Conservation (phyloP, 2,797 vertebrate genomes). For the Xenopus petersii region DNA sequence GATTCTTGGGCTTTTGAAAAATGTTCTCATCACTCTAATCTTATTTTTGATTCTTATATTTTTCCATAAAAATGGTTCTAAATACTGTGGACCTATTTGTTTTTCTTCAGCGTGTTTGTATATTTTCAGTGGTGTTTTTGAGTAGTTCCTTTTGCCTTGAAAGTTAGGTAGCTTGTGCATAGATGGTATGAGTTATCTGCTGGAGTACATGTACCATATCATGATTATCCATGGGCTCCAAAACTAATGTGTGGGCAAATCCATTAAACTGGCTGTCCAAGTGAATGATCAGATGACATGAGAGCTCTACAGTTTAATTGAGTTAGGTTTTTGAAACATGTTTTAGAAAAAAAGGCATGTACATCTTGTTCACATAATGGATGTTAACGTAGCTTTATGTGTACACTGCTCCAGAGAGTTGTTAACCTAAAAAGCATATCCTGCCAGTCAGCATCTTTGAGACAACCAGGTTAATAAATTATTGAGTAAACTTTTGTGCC, state of each 20-base stretch:
- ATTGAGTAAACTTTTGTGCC: conserved; percentile 4
- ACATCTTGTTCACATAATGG: conserved; percentile 12
- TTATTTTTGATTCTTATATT: no score
- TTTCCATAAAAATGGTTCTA: no score
- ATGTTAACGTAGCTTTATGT: not conserved
- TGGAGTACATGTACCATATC: no score
- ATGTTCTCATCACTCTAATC: no score
- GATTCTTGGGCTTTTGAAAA: no score
- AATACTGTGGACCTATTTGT: no score
- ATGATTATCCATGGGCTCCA: no score
- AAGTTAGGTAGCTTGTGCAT: no score
- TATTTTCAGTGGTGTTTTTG: no score
- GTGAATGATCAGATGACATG: conserved; percentile 10
- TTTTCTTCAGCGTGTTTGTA: no score
- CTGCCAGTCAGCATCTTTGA: conserved; percentile 8
- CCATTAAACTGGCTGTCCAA: conserved; percentile 1
- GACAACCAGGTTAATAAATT: not conserved
- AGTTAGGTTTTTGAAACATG: conserved; percentile 3
- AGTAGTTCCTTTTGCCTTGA: no score
- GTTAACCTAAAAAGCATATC: conserved; percentile 27
- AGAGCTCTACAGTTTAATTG: conserved; percentile 7
- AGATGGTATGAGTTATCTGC: no score
- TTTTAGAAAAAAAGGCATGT: conserved; percentile 24
- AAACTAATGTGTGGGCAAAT: not conserved
- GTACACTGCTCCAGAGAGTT: conserved; percentile 28